These are phyloP conservation scores for Saccostrea cuccullata DNA, from an alignment of 1,140 invertebrate genomes.

Conservation along the genomic window DNA sequence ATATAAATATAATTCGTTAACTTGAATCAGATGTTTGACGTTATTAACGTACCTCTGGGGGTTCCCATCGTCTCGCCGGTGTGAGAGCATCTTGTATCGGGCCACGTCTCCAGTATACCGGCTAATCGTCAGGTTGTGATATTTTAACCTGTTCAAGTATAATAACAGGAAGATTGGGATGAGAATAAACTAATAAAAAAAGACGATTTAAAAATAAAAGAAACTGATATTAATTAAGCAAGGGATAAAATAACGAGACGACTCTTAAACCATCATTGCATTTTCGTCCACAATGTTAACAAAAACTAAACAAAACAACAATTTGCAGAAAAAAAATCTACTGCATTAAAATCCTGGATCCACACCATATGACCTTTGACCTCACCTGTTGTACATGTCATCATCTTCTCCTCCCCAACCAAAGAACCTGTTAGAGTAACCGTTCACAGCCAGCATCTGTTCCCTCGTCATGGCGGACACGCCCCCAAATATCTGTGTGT, in stretches of 20 bases:
- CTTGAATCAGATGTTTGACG: too few species aligned
- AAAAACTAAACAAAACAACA: too few species aligned
- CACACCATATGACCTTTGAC: constrained; percentile 78
- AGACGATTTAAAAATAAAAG: too few species aligned
- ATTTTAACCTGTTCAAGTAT: neutral
- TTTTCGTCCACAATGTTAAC: too few species aligned
- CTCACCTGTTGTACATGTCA: constrained; percentile 67
- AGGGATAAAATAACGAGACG: too few species aligned
- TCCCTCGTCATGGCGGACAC: constrained; percentile 71
- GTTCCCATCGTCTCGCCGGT: constrained; percentile 12
- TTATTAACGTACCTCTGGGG: neutral
- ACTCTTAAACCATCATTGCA: too few species aligned
- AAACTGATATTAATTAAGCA: too few species aligned
- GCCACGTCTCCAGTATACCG: constrained; percentile 40
- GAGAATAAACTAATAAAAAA: too few species aligned
- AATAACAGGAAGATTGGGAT: too few species aligned
- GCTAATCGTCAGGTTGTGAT: constrained; percentile 23
- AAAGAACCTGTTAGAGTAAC: constrained; percentile 93
- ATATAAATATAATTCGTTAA: too few species aligned
- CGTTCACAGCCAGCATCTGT: constrained; percentile 90
- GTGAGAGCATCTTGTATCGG: constrained; percentile 35
- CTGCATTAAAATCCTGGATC: too few species aligned
- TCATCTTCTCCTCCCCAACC: constrained; percentile 84
- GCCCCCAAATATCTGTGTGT: constrained; percentile 65
- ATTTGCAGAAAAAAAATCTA: too few species aligned